Evolutionary conservation across 1,140 invertebrate genomes (phyloP), one percentile per base, ranked within the genome.

Genomic region (Ladona fulva): DNA sequence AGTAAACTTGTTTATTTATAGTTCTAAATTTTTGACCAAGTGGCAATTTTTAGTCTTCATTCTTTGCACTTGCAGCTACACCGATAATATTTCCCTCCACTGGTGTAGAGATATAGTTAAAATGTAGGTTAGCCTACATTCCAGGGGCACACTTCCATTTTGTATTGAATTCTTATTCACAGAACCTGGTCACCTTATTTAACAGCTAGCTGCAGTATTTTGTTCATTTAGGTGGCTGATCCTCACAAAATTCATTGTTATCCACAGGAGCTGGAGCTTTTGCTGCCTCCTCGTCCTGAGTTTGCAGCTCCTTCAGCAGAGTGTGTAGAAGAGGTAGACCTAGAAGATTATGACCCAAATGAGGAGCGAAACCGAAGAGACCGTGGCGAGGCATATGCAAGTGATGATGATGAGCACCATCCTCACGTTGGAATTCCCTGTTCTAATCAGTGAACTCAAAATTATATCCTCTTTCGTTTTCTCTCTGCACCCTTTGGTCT

Each of bases 281-380:
- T 94, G 42, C 85, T 96, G 77, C 92, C 93, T 7, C 86, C 89
- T 14, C 87, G 92, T 80, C 87, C 91, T 42, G 84, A 83, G 16
- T 89, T 92, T 83, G 87, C 86, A 37, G 89, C 91, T 85, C 93
- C 93, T 0, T 86, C 85, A 77, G 92, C 91, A 25, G 90, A 94
- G 42, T 86, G 93, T 82, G 92, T 94, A 0, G 94, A 96, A 84
- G 93, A 96, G 84, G 95, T 94, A 0, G 90, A 93, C 81, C 84
- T 97, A 82, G 87, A 90, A 80, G 93, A 95, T 77, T 94, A 91
- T 82, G 92, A 92, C 78, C 88, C 90, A 7, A 83, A 81, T 22
- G 81, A 83, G 12, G 86, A 87, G 81, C 85, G 80, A 24, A 79
- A 78, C 22, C 78, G 79, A 10, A 81, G 81, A 42, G 85, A 86